phyloP scores from a whole-genome alignment of 37 sponge, comb jelly and placozoan species.

The Crambe crambe region DNA sequence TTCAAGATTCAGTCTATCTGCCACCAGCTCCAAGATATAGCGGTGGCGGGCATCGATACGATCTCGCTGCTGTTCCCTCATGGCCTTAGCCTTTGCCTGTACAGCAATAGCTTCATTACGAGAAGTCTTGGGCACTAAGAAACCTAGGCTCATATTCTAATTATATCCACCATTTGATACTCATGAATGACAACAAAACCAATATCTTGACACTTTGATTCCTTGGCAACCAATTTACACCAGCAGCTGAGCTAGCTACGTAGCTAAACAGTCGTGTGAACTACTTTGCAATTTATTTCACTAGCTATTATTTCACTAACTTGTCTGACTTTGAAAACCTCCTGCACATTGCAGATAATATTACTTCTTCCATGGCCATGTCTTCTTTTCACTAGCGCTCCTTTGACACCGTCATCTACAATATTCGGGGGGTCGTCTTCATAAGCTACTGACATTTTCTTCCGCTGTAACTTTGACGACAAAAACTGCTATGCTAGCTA shows the following conservation, averaged over 20 bases:
- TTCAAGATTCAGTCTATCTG: constrained; percentile 56
- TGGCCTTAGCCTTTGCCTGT: constrained; percentile 58
- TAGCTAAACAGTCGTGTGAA: background rate
- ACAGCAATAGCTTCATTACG: constrained; percentile 26
- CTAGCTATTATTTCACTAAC: background rate
- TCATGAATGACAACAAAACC: background rate
- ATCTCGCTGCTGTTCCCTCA: constrained; percentile 58
- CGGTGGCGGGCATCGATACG: constrained; percentile 74
- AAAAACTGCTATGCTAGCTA: too few relatives aligned
- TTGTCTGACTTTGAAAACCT: constrained; percentile 33
- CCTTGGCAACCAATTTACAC: background rate
- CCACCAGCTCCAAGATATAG: constrained; percentile 62
- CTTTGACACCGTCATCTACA: too few relatives aligned
- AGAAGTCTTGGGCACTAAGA: background rate
- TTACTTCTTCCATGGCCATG: constrained; percentile 37
- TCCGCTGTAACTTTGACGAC: too few relatives aligned
- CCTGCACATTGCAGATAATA: constrained; percentile 33
- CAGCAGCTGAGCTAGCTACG: background rate
- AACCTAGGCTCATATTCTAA: background rate
- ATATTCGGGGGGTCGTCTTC: too few relatives aligned
- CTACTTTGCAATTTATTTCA: background rate
- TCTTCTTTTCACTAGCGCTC: background rate
- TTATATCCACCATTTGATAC: background rate
- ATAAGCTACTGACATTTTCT: too few relatives aligned
- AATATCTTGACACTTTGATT: background rate